Evolutionary conservation across 2,797 vertebrate genomes (phyloP).

Genomic region (Astyanax mexicanus): DNA sequence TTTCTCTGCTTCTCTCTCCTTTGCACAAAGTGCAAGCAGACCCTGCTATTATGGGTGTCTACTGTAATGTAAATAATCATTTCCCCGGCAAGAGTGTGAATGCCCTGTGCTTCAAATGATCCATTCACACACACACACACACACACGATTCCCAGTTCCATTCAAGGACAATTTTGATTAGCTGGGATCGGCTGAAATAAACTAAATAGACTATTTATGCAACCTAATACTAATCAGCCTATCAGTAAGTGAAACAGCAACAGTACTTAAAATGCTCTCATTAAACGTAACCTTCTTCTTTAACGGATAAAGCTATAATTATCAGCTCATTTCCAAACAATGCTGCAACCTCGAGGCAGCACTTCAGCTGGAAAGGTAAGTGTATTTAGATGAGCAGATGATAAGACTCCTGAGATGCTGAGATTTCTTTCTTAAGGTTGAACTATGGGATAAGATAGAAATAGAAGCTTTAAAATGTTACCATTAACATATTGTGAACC

Average conservation of each 20-base stretch:
- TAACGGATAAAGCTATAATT: background rate
- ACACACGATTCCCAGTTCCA: conserved; percentile 28
- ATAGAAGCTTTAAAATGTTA: no score
- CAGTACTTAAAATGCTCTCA: no score
- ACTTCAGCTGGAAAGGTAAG: background rate
- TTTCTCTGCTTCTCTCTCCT: conserved; percentile 19
- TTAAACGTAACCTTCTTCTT: background rate
- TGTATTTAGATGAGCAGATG: background rate
- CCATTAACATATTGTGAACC: no score
- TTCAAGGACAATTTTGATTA: conserved; percentile 17
- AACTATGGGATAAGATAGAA: no score
- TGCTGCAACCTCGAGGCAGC: background rate
- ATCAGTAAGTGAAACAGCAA: background rate
- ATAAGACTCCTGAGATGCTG: background rate
- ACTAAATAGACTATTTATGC: background rate
- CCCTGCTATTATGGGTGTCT: conserved; percentile 49
- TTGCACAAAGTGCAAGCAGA: conserved; percentile 29
- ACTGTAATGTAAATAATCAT: conserved; percentile 59
- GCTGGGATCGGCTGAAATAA: background rate
- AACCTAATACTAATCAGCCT: background rate
- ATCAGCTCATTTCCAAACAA: background rate
- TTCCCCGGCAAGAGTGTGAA: conserved; percentile 45
- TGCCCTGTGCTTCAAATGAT: conserved; percentile 37
- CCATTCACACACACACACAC: conserved; percentile 6
- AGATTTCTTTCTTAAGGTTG: no score